phyloP scores from a whole-genome alignment of 2,797 vertebrate genomes.

The Ataeniobius toweri region DNA sequence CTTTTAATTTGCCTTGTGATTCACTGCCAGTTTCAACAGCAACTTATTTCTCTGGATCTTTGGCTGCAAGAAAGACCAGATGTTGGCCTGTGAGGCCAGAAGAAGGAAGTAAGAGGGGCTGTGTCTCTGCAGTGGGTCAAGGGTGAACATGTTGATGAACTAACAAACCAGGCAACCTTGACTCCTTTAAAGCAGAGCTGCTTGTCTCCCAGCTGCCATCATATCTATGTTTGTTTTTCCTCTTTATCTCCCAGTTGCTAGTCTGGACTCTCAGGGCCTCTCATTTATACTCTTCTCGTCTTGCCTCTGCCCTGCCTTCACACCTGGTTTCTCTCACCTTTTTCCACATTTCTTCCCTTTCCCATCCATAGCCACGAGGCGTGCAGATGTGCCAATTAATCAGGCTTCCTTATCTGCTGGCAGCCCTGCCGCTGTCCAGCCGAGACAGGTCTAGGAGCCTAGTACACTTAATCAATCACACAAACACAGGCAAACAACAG shows the following conservation, averaged over 20 bases:
- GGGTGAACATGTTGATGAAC: constrained; percentile 67
- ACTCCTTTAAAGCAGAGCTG: not conserved
- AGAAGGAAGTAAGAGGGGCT: constrained; percentile 51
- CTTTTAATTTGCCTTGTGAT: constrained; percentile 50
- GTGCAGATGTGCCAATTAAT: constrained; percentile 51
- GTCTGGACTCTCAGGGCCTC: not conserved
- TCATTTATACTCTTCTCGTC: constrained; percentile 1
- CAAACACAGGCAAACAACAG: constrained; percentile 9
- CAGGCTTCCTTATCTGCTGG: constrained; percentile 36
- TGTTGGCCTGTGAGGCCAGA: constrained; percentile 50
- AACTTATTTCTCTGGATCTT: constrained; percentile 53
- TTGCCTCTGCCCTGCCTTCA: not conserved
- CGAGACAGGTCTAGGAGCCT: not conserved
- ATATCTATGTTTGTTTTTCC: not conserved
- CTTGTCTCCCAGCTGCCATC: constrained; percentile 12
- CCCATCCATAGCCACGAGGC: constrained; percentile 11
- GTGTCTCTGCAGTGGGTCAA: constrained; percentile 49
- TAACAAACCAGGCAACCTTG: constrained; percentile 50
- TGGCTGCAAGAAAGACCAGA: constrained; percentile 55
- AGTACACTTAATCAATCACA: not conserved
- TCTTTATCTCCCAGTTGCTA: not conserved
- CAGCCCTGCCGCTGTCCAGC: not conserved
- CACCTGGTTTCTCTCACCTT: constrained; percentile 36
- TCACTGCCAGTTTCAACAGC: constrained; percentile 56
- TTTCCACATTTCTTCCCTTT: constrained; percentile 9